A percentile compares a stretch with the other conserved stretches of the same genome.
phyloP scores from a whole-genome alignment of 2,888 invertebrate genomes.

The Nemurella pictetii region DNA sequence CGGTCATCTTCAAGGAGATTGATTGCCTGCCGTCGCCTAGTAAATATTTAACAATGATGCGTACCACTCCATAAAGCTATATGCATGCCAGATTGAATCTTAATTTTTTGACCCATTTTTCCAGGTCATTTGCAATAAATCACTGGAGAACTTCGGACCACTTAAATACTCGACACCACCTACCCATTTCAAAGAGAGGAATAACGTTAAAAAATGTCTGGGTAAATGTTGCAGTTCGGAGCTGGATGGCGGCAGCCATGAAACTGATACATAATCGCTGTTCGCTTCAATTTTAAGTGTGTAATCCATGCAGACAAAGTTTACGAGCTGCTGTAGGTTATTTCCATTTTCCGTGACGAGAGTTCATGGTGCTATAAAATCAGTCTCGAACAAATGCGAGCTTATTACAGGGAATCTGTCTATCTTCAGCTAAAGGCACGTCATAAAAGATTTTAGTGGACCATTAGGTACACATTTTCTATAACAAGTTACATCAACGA shows the following conservation, averaged over 20 bases:
- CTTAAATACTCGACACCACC: not conserved
- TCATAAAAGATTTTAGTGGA: not conserved
- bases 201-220: not conserved
- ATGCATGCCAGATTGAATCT: not conserved
- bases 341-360: not conserved
- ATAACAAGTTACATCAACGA: not conserved
- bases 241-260: not conserved
- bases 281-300: not conserved
- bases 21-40: not conserved
- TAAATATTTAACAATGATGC: not conserved
- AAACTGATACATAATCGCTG: not conserved
- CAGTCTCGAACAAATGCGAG: not conserved
- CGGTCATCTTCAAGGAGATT: constrained; percentile 15
- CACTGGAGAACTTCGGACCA: not conserved
- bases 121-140: not conserved
- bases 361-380: not conserved
- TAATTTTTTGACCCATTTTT: not conserved
- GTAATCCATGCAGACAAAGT: not conserved
- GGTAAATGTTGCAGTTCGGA: not conserved
- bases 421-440: not conserved
- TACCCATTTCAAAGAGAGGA: not conserved
- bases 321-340: not conserved
- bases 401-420: not conserved
- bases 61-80: not conserved
- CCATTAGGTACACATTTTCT: not conserved